Evolutionary conservation across 2,113 vertebrate species (phyloP).

Genomic region (Accipiter cooperii): DNA sequence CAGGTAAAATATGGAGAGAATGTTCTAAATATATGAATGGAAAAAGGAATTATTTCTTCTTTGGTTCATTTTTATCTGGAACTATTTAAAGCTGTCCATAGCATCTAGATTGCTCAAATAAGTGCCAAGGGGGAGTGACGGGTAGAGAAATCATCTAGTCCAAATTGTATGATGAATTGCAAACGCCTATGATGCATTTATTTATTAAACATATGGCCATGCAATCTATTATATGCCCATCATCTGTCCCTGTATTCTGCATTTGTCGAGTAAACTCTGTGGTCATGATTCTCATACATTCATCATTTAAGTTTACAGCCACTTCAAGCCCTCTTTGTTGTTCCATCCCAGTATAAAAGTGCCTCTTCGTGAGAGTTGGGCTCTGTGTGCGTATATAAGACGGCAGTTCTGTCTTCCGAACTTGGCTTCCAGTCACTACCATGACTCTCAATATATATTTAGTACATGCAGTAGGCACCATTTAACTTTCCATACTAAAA

Average conservation of each 20-base stretch:
- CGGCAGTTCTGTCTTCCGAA: not conserved
- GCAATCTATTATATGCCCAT: not conserved
- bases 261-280: not conserved
- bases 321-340: not conserved
- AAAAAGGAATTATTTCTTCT: not conserved
- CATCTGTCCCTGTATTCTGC: not conserved
- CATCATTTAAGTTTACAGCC: not conserved
- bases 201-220: not conserved
- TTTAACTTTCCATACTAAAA: slow-evolving; percentile 57
- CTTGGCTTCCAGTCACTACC: slow-evolving; percentile 2
- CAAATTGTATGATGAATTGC: not conserved
- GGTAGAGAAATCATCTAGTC: not conserved
- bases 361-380: not conserved
- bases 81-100: not conserved
- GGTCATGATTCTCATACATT: not conserved
- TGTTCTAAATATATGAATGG: not conserved
- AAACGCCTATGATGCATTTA: not conserved
- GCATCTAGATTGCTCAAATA: not conserved
- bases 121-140: not conserved
- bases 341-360: not conserved
- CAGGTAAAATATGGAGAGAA: not conserved
- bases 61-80: not conserved
- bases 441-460: slow-evolving; percentile 53
- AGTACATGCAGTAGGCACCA: slow-evolving; percentile 43
- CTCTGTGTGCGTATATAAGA: not conserved